A percentile compares a stretch with the other conserved stretches of the same genome.
Conservation (phyloP, 1,140 invertebrate species). For the Caenorhabditis latens region DNA sequence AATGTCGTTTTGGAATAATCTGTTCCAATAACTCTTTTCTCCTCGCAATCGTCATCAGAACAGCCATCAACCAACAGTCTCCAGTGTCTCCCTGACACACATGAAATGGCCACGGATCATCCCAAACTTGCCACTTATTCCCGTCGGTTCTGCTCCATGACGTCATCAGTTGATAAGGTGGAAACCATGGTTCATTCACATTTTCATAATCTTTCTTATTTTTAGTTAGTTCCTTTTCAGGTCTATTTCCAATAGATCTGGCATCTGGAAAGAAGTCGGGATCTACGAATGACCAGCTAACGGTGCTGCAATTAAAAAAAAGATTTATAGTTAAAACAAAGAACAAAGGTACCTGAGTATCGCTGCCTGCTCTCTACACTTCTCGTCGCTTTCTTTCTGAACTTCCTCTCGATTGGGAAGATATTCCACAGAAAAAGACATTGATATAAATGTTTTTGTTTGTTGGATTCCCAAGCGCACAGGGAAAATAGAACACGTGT, state of each 20-base stretch:
- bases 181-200: not conserved
- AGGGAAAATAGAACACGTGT: too few relatives aligned
- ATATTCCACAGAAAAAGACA: too few relatives aligned
- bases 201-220: not conserved
- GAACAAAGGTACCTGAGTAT: too few relatives aligned
- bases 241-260: not conserved
- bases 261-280: not conserved
- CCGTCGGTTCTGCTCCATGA: not conserved
- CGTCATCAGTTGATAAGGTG: not conserved
- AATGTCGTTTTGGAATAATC: not conserved
- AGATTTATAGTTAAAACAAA: too few relatives aligned
- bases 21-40: not conserved
- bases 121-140: not conserved
- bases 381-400: too few relatives aligned
- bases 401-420: too few relatives aligned
- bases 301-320: too few relatives aligned
- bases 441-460: too few relatives aligned
- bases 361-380: too few relatives aligned
- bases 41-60: not conserved
- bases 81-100: not conserved
- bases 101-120: not conserved
- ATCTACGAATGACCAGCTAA: too few relatives aligned
- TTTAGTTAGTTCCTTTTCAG: not conserved
- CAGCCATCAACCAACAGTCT: constrained; percentile 1
- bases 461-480: too few relatives aligned